These are phyloP conservation scores for Bos taurus DNA, from an alignment of 2,113 vertebrate genomes.

Conservation along the genomic window ARS-UCD2.0 NC_037329.1:134524001-134524500, in stretches of 20 bases:
- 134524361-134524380: not conserved
- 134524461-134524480: not conserved
- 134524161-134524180: not conserved
- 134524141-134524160: not conserved
- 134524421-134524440: not conserved
- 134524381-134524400: not conserved
- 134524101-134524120: conserved; percentile 73
- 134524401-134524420: not conserved
- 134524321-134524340: too few relatives aligned
- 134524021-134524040: not conserved
- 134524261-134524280: not conserved
- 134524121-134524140: conserved; percentile 18
- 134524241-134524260: accelerated
- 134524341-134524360: not conserved
- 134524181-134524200: not conserved
- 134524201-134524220: not conserved
- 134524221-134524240: not conserved
- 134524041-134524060: not conserved
- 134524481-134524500: not conserved
- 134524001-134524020: not conserved
- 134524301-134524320: not conserved
- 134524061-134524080: conserved; percentile 28
- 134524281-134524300: not conserved
- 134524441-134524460: not conserved
- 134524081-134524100: conserved; percentile 44